phyloP scores from a whole-genome alignment of 2,113 vertebrate genomes.

The Dasyprocta punctata region DNA sequence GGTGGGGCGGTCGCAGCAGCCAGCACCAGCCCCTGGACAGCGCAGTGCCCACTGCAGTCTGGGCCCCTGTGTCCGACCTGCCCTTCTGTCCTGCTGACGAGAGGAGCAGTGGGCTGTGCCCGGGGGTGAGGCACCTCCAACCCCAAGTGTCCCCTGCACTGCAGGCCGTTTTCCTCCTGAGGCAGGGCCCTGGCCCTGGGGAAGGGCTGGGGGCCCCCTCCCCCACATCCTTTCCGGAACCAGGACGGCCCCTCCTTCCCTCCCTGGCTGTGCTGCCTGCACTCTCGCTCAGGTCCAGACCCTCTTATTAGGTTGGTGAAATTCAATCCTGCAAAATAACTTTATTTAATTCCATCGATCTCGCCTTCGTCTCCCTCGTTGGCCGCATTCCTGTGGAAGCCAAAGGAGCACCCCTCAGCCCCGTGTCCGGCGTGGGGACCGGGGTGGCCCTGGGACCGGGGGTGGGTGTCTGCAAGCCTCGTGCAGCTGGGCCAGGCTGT shows the following conservation, averaged over 20 bases:
- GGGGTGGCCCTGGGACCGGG: not conserved
- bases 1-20: too few relatives aligned
- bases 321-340: constrained; percentile 77
- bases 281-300: constrained; percentile 64
- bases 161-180: not conserved
- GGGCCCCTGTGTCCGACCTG: constrained; percentile 20
- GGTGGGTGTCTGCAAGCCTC: not conserved
- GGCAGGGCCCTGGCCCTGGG: not conserved
- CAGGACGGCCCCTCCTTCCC: too few relatives aligned
- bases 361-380: constrained; percentile 30
- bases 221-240: rapidly evolving
- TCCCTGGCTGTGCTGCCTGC: not conserved
- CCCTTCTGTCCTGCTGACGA: constrained; percentile 84
- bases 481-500: too few relatives aligned
- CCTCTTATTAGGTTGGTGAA: constrained; percentile 62
- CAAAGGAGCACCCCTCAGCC: not conserved
- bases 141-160: not conserved
- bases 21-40: not conserved
- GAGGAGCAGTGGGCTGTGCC: constrained; percentile 43
- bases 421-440: not conserved
- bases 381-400: constrained; percentile 26
- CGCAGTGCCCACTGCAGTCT: not conserved
- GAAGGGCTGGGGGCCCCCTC: not conserved
- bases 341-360: constrained; percentile 47
- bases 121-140: not conserved